Conservation (phyloP, 2,797 vertebrate genomes). For the Lutra lutra region DNA sequence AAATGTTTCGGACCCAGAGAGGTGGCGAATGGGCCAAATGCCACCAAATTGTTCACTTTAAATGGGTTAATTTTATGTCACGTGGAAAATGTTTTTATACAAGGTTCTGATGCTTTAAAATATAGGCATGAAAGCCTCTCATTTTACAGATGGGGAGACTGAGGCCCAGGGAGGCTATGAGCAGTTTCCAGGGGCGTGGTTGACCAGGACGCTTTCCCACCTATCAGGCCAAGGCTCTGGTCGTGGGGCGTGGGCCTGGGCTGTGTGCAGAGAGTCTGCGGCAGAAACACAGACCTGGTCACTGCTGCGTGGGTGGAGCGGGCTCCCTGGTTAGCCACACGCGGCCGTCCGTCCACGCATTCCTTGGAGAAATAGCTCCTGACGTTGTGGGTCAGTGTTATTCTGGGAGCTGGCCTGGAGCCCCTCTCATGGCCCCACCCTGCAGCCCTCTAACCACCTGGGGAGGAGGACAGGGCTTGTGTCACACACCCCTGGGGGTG, state of each 20-base stretch:
- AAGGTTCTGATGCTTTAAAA: not conserved
- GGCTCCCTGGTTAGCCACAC: not conserved
- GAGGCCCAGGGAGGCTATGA: not conserved
- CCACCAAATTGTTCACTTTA: not conserved
- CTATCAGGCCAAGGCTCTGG: not conserved
- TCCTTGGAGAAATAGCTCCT: not conserved
- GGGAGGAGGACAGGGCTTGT: not conserved
- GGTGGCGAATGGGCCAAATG: not conserved
- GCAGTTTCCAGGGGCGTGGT: not conserved
- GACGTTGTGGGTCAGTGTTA: not conserved
- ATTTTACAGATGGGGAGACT: not conserved
- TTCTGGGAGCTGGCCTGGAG: not conserved
- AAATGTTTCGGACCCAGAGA: not conserved
- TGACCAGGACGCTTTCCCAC: too few relatives aligned
- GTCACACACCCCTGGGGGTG: not conserved
- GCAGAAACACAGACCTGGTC: fast-evolving
- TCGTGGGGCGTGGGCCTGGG: not conserved
- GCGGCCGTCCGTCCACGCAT: not conserved
- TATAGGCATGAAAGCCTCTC: not conserved
- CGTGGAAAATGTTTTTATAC: not conserved
- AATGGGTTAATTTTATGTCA: not conserved
- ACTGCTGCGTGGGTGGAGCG: fast-evolving
- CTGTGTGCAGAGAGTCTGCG: not conserved
- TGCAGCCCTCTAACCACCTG: not conserved
- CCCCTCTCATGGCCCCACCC: fast-evolving